Evolutionary conservation across 2,888 invertebrate genomes (phyloP).

Genomic region (Pollenia angustigena): DNA sequence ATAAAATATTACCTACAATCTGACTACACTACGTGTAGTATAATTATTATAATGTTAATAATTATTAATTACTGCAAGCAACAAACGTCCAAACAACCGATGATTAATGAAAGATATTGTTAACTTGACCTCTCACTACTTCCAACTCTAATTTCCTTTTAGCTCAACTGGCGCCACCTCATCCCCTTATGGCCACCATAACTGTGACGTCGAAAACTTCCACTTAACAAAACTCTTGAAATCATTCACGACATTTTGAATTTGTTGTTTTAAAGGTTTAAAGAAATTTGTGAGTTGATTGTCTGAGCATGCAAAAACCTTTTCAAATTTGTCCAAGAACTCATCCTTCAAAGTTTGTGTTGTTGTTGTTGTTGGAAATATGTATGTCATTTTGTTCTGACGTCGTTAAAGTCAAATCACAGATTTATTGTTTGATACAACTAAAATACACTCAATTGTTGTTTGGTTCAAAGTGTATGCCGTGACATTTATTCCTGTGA

Average conservation of each 20-base stretch:
- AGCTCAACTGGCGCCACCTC: constrained; percentile 33
- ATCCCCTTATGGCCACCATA: background rate
- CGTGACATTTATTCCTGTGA: constrained; percentile 39
- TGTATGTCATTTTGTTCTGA: constrained; percentile 32
- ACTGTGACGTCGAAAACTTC: constrained; percentile 42
- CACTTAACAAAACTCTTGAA: background rate
- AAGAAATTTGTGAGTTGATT: constrained; percentile 20
- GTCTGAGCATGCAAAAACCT: constrained; percentile 26
- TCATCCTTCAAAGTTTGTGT: constrained; percentile 26
- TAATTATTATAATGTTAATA: no score
- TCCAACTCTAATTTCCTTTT: constrained; percentile 2
- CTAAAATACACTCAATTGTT: constrained; percentile 13
- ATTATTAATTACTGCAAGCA: constrained; percentile 8
- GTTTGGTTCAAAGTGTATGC: background rate
- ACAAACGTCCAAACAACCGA: background rate
- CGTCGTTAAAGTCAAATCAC: constrained; percentile 39
- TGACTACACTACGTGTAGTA: no score
- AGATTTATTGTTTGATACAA: constrained; percentile 33
- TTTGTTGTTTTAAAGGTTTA: background rate
- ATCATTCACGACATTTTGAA: background rate
- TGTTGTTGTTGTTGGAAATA: background rate
- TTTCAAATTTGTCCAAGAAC: constrained; percentile 24
- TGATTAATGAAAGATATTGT: constrained; percentile 36
- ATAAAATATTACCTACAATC: no score
- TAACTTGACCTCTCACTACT: background rate